Evolutionary conservation across 2,797 vertebrate genomes (phyloP), one percentile per base, ranked within the genome.

Genomic region (Pelochelys cantorii): DNA sequence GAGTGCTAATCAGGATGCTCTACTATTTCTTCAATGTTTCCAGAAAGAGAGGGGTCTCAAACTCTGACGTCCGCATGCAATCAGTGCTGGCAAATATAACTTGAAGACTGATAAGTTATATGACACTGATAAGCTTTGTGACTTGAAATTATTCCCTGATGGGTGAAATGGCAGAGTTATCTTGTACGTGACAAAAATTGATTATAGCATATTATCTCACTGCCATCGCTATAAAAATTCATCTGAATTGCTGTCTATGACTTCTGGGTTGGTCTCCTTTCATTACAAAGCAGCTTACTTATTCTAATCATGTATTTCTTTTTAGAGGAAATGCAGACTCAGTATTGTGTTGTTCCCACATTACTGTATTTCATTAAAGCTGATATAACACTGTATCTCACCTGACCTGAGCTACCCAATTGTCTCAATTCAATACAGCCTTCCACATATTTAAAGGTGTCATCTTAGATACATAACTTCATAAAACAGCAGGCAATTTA

Each of bases 221-320:
- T 89, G 95, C 60, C 87, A 59, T 87, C 59, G 82, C 84, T 80
- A 93, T 37, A 81, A 20, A 79, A 78, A 91, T 60, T 85, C 89
- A 92, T 90, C 95, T 97, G 95, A 97, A 96, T 96, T 95, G 93
- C 94, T 95, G 90, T 89, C 87, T 95, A 95, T 94, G 88, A 93
- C 78, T 91, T 78, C 92, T 92, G 65, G 85, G 88, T 90, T 95
- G 91, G 29, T 55, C 31, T 55, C 29, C 91, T 96, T 96, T 92
- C 93, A 96, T 96, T 96, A 93, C 74, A 74, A 92, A 89, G 60
- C 82, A 94, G 93, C 90, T 96, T 96, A 96, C 94, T 96, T 95
- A 96, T 91, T 95, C 88, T 95, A 95, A 96, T 96, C 88, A 37
- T 71, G n/a, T 96, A 89, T 94, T 96, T 95, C 90, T 91, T 92